Conservation (phyloP, 2,888 invertebrate species). For the Ophion ventricosus region DNA sequence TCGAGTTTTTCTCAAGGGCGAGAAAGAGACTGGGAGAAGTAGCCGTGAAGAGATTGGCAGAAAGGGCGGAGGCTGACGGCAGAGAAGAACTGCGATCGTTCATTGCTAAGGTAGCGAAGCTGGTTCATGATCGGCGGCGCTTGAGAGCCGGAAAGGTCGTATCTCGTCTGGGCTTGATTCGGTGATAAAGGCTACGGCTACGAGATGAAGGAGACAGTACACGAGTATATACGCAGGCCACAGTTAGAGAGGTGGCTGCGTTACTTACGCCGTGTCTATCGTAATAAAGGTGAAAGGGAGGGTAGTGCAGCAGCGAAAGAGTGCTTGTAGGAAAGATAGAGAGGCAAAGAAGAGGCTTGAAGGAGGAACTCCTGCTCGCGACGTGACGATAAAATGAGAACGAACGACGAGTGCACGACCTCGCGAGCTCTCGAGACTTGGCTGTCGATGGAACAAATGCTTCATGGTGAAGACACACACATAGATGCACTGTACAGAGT, state of each 20-base stretch:
- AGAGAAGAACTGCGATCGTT: constrained; percentile 22
- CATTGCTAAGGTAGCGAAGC: constrained; percentile 57
- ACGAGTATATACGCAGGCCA: background rate
- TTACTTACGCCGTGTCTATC: background rate
- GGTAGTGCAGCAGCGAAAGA: constrained; percentile 14
- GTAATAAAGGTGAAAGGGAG: constrained; percentile 16
- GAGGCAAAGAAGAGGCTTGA: constrained; percentile 31
- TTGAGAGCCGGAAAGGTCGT: constrained; percentile 19
- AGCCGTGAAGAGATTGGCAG: background rate
- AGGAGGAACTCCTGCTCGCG: constrained; percentile 55
- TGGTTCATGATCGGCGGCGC: constrained; percentile 45
- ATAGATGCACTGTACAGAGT: background rate
- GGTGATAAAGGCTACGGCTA: constrained; percentile 56
- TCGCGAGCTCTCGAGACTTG: constrained; percentile 56
- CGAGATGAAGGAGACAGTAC: constrained; percentile 32
- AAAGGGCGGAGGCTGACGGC: background rate
- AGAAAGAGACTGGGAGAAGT: background rate
- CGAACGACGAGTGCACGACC: constrained; percentile 47
- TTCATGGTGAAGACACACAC: background rate
- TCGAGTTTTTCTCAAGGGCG: constrained; percentile 45
- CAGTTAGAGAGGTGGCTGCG: background rate
- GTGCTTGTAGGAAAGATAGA: constrained; percentile 30
- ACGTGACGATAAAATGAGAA: constrained; percentile 65
- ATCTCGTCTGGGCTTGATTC: constrained; percentile 47
- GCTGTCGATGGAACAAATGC: constrained; percentile 47